phyloP scores from a whole-genome alignment of 2,797 vertebrate genomes.

The Epinephelus awoara region DNA sequence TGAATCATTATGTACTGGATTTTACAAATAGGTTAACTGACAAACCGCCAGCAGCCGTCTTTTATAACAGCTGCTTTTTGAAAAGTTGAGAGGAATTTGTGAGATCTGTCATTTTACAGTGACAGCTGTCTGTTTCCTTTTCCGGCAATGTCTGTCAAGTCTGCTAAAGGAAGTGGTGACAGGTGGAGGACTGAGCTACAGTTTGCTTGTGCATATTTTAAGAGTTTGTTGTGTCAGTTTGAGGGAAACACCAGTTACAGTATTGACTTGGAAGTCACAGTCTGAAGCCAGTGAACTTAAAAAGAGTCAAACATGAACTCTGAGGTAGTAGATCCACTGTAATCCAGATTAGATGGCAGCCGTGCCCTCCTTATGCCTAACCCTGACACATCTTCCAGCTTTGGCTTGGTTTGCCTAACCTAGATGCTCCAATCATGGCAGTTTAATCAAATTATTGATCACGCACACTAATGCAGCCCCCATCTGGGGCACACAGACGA shows the following conservation, averaged over 20 bases:
- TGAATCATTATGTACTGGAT: background rate
- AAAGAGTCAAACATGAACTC: constrained; percentile 63
- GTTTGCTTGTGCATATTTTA: constrained; percentile 17
- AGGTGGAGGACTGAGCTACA: constrained; percentile 27
- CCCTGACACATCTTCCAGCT: constrained; percentile 42
- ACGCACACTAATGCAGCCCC: constrained; percentile 2
- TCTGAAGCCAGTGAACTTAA: constrained; percentile 26
- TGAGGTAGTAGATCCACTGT: constrained; percentile 63
- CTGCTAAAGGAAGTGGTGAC: constrained; percentile 67
- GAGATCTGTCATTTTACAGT: constrained; percentile 9
- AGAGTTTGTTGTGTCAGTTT: constrained; percentile 2
- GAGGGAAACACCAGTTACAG: background rate
- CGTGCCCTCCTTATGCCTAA: constrained; percentile 46
- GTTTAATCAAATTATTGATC: constrained; percentile 55
- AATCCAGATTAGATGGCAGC: constrained; percentile 75
- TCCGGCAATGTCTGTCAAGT: constrained; percentile 21
- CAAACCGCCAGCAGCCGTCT: background rate
- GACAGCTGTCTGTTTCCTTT: constrained; percentile 43
- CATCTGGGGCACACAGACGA: background rate
- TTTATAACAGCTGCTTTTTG: background rate
- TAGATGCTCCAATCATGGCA: constrained; percentile 33
- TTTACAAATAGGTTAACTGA: background rate
- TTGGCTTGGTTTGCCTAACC: constrained; percentile 28
- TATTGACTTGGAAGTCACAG: constrained; percentile 21
- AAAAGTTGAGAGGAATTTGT: background rate